These are phyloP conservation scores for Coracopsis vasa DNA, from an alignment of 2,113 vertebrate species.

Conservation along the genomic window DNA sequence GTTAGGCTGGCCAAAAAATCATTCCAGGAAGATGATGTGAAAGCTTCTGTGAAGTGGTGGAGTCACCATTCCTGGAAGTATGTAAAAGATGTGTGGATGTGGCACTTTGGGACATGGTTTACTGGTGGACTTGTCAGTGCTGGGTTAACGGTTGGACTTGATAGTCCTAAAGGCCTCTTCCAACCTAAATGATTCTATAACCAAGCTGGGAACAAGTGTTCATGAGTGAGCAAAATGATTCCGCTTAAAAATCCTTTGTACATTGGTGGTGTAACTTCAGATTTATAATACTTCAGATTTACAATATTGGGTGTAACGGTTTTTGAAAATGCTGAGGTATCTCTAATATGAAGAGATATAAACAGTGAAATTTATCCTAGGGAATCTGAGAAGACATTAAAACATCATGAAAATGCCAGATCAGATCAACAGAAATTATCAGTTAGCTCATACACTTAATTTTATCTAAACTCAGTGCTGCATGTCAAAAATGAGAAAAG, in stretches of 20 bases:
- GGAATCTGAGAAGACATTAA: neutral
- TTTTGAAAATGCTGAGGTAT: neutral
- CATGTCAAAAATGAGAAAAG: neutral
- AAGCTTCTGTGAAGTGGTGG: neutral
- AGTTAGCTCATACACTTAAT: neutral
- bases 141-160: neutral
- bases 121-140: neutral
- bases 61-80: neutral
- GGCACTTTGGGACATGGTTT: neutral
- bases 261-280: neutral
- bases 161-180: neutral
- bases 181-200: neutral
- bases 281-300: neutral
- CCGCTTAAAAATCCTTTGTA: neutral
- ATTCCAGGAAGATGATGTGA: neutral
- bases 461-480: neutral
- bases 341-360: neutral
- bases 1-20: neutral
- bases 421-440: neutral
- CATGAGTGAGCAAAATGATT: neutral
- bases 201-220: neutral
- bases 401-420: neutral
- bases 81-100: neutral
- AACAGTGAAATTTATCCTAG: neutral
- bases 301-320: neutral